A percentile compares a stretch with the other conserved stretches of the same genome.
Evolutionary conservation across 2,797 vertebrate genomes (phyloP).

Genomic region (Gadopsis marmoratus): DNA sequence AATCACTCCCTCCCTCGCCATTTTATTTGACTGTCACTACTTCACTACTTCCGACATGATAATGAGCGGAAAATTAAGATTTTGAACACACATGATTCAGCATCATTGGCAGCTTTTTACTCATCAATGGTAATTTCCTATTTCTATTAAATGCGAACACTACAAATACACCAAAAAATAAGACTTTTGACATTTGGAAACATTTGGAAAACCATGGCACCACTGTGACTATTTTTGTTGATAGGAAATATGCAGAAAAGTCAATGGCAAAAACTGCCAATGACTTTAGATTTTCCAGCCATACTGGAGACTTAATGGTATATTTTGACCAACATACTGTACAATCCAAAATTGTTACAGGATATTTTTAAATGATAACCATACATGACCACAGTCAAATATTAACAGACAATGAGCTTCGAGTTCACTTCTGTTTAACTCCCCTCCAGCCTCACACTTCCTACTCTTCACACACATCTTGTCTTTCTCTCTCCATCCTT

Average conservation of each 20-base stretch:
- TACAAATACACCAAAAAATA: no score
- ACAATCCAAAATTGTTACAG: not conserved
- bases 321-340: not conserved
- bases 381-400: conserved; percentile 18
- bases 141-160: no score
- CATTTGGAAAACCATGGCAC: not conserved
- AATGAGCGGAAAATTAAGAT: no score
- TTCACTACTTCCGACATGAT: no score
- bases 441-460: conserved; percentile 20
- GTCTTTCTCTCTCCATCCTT: conserved; percentile 13
- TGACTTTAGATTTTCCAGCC: not conserved
- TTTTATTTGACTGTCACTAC: no score
- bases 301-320: not conserved
- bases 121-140: no score
- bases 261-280: not conserved
- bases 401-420: not conserved
- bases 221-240: no score
- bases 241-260: not conserved
- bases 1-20: no score
- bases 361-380: conserved; percentile 50
- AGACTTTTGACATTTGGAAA: no score
- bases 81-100: no score
- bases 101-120: no score
- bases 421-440: not conserved
- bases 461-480: not conserved